Percentiles rank a stretch among this genome's conserved stretches.
phyloP scores from a whole-genome alignment of 2,888 invertebrate genomes.

The Fragum fragum region DNA sequence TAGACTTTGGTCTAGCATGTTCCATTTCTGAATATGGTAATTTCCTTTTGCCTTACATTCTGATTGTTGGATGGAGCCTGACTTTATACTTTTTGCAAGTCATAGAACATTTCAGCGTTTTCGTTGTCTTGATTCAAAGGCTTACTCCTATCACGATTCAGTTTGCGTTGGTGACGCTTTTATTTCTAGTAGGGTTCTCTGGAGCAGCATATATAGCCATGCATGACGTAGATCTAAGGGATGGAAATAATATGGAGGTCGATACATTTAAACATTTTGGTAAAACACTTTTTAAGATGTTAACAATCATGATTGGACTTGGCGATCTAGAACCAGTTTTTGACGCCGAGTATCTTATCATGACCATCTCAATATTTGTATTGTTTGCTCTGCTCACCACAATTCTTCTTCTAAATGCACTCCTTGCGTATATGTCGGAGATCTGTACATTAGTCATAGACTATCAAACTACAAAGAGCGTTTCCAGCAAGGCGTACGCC shows the following conservation, averaged over 20 bases:
- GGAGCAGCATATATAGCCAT: not conserved
- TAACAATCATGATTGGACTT: not conserved
- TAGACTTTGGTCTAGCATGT: not conserved
- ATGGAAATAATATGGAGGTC: not conserved
- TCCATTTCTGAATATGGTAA: not conserved
- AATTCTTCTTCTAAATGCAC: conserved; percentile 24
- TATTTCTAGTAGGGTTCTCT: conserved; percentile 11
- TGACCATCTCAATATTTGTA: not conserved
- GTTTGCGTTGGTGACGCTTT: not conserved
- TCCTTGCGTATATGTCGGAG: conserved; percentile 45
- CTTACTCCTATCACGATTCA: not conserved
- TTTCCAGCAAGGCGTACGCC: not conserved
- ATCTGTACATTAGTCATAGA: conserved; percentile 27
- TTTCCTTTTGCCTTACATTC: not conserved
- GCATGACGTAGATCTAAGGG: not conserved
- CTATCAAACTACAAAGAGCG: not conserved
- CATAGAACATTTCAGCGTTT: not conserved
- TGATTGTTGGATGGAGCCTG: conserved; percentile 10
- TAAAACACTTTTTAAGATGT: conserved; percentile 3
- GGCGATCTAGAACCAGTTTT: conserved; percentile 9
- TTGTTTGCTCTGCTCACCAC: conserved; percentile 15
- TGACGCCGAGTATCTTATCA: not conserved
- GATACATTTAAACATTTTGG: not conserved
- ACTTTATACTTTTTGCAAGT: conserved; percentile 3
- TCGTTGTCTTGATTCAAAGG: conserved; percentile 4